Conservation (phyloP, 1,140 invertebrate species). For the Caenorhabditis remanei region DNA sequence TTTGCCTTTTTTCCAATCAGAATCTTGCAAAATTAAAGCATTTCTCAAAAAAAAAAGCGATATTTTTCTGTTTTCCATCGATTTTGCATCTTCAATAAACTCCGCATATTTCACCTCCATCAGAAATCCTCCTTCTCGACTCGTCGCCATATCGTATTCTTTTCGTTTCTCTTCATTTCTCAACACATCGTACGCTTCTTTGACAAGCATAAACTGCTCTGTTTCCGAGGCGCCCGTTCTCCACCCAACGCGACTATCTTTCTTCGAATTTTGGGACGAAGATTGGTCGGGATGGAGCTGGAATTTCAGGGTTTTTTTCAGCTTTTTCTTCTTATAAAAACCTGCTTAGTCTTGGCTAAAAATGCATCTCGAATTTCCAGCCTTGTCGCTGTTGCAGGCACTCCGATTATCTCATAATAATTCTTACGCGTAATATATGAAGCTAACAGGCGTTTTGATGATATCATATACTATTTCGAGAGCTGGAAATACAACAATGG, state of each 20-base stretch:
- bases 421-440: conserved; percentile 28
- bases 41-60: background rate
- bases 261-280: background rate
- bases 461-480: background rate
- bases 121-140: conserved; percentile 40
- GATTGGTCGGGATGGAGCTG: conserved; percentile 20
- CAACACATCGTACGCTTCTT: conserved; percentile 50
- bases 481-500: too few relatives aligned
- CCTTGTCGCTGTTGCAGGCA: conserved; percentile 9
- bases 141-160: background rate
- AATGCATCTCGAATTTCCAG: conserved; percentile 32
- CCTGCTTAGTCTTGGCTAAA: conserved; percentile 26
- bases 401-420: conserved; percentile 49
- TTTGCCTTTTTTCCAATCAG: too few relatives aligned
- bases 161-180: conserved; percentile 52
- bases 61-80: too few relatives aligned
- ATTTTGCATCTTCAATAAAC: too few relatives aligned
- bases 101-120: background rate
- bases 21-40: too few relatives aligned
- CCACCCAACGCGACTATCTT: conserved; percentile 15
- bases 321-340: background rate
- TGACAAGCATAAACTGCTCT: conserved; percentile 44
- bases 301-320: background rate
- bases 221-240: background rate
- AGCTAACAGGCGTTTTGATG: background rate